phyloP scores from a whole-genome alignment of 2,888 invertebrate genomes.

The Protophormia terraenovae region DNA sequence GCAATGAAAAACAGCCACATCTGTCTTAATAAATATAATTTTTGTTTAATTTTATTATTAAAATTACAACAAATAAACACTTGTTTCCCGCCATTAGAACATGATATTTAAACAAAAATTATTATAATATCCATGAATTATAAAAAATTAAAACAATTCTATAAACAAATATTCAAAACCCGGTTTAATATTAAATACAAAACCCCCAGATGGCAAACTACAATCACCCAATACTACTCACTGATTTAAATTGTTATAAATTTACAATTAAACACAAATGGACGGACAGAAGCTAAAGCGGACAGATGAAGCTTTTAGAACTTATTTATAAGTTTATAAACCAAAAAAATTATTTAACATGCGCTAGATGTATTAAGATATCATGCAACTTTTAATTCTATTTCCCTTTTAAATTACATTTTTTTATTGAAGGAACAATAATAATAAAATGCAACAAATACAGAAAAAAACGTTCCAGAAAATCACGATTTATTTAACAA shows the following conservation, averaged over 20 bases:
- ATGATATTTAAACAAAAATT: conserved; percentile 43
- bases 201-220: conserved; percentile 64
- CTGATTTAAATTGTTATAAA: conserved; percentile 1
- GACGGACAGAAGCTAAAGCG: background rate
- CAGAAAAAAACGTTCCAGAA: conserved; percentile 35
- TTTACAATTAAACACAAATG: background rate
- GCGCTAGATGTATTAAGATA: conserved; percentile 37
- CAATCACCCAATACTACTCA: conserved; percentile 44
- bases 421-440: background rate
- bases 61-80: conserved; percentile 61
- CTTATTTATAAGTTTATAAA: background rate
- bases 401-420: conserved; percentile 26
- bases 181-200: no score
- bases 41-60: conserved; percentile 26
- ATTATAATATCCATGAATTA: conserved; percentile 52
- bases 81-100: conserved; percentile 65
- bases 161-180: background rate
- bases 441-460: no score
- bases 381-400: conserved; percentile 40
- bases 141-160: conserved; percentile 23
- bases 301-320: background rate
- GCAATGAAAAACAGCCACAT: conserved; percentile 25
- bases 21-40: conserved; percentile 51
- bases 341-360: no score
- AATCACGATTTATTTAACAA: conserved; percentile 58